phyloP scores from a whole-genome alignment of 2,113 vertebrate genomes.

The Otus sunia region DNA sequence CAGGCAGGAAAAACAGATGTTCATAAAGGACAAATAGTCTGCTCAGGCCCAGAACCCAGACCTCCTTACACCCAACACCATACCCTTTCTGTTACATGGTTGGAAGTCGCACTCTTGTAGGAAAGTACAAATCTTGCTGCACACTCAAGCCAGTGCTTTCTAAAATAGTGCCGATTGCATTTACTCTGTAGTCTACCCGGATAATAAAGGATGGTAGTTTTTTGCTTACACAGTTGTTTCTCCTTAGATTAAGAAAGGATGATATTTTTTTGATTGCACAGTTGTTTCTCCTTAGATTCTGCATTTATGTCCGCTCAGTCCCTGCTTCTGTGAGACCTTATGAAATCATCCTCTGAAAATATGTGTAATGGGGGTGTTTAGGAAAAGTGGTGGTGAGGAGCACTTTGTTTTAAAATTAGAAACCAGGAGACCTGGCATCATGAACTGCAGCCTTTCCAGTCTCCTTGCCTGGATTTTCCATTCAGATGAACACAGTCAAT shows the following conservation, averaged over 20 bases:
- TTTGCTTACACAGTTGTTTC: not conserved
- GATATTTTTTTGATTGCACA: not conserved
- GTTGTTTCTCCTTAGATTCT: not conserved
- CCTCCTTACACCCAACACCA: not conserved
- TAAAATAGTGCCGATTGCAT: not conserved
- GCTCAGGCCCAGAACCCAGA: not conserved
- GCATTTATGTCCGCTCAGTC: not conserved
- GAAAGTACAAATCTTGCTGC: not conserved
- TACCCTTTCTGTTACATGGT: not conserved
- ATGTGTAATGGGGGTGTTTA: not conserved
- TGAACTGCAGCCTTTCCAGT: not conserved
- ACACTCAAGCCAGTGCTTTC: not conserved
- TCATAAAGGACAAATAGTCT: not conserved
- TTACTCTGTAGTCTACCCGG: not conserved
- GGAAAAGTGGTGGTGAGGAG: not conserved
- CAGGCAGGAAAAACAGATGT: not conserved
- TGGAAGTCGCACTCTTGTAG: not conserved
- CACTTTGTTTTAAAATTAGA: conserved; percentile 49
- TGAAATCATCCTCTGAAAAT: conserved; percentile 36
- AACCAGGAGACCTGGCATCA: conserved; percentile 16
- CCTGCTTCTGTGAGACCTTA: not conserved
- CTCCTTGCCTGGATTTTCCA: conserved; percentile 57
- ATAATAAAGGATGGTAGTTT: not conserved
- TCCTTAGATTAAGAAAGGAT: not conserved
- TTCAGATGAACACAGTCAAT: not conserved